phyloP scores from a whole-genome alignment of 2,113 vertebrate genomes.

The Etheostoma cragini region DNA sequence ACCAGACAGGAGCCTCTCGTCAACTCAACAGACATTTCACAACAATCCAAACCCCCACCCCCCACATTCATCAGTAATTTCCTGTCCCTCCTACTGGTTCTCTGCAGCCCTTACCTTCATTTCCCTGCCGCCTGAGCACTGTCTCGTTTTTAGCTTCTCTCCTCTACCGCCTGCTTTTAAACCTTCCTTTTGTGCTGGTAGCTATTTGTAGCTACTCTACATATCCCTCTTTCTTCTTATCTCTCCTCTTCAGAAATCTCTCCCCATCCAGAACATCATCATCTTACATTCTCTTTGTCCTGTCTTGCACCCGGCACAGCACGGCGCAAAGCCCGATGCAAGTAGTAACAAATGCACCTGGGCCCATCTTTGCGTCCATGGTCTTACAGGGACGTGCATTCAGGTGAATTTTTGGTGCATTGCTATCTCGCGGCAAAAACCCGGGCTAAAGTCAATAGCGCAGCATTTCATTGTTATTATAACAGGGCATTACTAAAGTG shows the following conservation, averaged over 20 bases:
- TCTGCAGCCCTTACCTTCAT: background rate
- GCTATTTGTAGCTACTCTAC: background rate
- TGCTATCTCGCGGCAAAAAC: too few relatives aligned
- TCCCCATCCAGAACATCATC: conserved; percentile 9
- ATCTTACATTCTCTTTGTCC: background rate
- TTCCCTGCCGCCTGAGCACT: background rate
- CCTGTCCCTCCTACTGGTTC: background rate
- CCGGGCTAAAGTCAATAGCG: too few relatives aligned
- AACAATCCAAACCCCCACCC: too few relatives aligned
- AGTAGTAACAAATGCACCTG: too few relatives aligned
- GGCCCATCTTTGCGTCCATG: too few relatives aligned
- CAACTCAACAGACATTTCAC: background rate
- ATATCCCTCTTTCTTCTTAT: background rate
- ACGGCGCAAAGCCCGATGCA: too few relatives aligned
- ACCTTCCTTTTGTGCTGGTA: background rate
- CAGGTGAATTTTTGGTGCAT: too few relatives aligned
- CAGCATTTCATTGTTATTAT: too few relatives aligned
- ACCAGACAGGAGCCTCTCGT: background rate
- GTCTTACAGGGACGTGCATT: too few relatives aligned
- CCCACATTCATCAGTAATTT: conserved; percentile 1
- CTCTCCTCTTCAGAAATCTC: conserved; percentile 8
- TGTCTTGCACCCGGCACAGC: too few relatives aligned
- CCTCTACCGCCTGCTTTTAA: background rate
- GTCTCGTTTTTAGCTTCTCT: background rate
- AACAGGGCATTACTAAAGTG: too few relatives aligned